Evolutionary conservation across 2,797 vertebrate species (phyloP).

Genomic region (Gymnothorax reevesii): DNA sequence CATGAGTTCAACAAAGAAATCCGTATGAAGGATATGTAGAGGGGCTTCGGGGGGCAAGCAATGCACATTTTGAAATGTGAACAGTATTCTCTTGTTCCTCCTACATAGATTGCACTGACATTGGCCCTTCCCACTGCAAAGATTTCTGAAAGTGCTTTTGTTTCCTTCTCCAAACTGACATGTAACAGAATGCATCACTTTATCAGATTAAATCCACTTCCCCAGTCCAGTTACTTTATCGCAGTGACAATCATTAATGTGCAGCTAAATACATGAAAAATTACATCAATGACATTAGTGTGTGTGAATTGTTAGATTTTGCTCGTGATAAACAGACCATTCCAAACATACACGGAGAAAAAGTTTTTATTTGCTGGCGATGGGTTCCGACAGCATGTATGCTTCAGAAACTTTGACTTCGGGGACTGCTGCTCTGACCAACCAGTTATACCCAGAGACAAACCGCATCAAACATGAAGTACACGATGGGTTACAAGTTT

Average conservation of each 20-base stretch:
- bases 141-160: constrained; percentile 35
- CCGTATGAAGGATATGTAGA: constrained; percentile 36
- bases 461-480: too few species aligned
- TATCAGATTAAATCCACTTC: constrained; percentile 42
- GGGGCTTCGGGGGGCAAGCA: constrained; percentile 17
- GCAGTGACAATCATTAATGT: constrained; percentile 47
- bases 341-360: too few species aligned
- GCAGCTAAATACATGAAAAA: constrained; percentile 28
- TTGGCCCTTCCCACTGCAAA: constrained; percentile 49
- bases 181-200: constrained; percentile 30
- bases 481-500: too few species aligned
- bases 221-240: constrained; percentile 45
- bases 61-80: constrained; percentile 55
- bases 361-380: too few species aligned
- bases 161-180: constrained; percentile 33
- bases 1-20: constrained; percentile 60
- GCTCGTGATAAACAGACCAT: neutral
- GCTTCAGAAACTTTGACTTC: too few species aligned
- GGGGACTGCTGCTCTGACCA: too few species aligned
- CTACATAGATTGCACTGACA: constrained; percentile 64
- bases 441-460: too few species aligned
- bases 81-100: constrained; percentile 47
- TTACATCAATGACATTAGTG: constrained; percentile 39
- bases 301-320: constrained; percentile 41
- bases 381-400: too few species aligned